Evolutionary conservation across 2,113 vertebrate genomes (phyloP).

Genomic region (Cyphomyrus plagiostoma): DNA sequence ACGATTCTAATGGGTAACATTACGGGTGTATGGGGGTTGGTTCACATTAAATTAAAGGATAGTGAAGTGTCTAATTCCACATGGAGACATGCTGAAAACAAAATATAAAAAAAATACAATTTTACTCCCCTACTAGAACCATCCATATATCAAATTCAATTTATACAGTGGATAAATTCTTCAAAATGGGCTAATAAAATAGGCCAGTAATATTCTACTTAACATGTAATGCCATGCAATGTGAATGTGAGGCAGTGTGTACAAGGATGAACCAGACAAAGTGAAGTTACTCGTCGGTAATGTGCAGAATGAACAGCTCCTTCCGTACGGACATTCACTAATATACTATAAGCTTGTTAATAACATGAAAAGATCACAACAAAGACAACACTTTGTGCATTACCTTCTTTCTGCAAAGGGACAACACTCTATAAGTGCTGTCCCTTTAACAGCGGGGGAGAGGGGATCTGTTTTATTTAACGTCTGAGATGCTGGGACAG

Average conservation of each 20-base stretch:
- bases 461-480: neutral
- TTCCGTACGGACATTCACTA: neutral
- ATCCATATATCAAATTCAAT: neutral
- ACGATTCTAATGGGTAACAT: neutral
- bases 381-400: neutral
- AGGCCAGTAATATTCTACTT: neutral
- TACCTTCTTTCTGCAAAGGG: neutral
- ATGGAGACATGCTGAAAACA: neutral
- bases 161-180: neutral
- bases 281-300: neutral
- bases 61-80: neutral
- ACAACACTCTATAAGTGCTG: neutral
- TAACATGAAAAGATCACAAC: neutral
- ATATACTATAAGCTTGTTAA: neutral
- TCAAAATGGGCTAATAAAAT: neutral
- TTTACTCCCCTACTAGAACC: neutral
- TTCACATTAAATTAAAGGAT: neutral
- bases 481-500: slow-evolving; percentile 49
- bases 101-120: neutral
- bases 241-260: neutral
- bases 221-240: neutral
- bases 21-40: neutral
- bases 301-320: neutral
- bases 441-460: neutral
- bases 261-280: neutral